Conservation (phyloP, 2,888 invertebrate species). For the Philaethria dido region DNA sequence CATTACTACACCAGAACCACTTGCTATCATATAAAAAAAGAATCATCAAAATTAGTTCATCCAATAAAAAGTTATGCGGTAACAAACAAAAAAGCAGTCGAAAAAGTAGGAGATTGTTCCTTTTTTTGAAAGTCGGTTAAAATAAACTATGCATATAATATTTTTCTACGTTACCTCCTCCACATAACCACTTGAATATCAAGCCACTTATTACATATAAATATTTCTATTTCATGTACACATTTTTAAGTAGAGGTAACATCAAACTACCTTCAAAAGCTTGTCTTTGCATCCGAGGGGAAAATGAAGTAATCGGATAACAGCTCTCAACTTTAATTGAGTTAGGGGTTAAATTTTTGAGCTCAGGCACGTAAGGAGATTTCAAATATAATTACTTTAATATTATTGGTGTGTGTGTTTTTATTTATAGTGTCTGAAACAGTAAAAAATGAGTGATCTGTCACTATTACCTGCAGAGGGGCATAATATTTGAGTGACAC, state of each 20-base stretch:
- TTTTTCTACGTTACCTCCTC: background rate
- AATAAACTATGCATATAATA: background rate
- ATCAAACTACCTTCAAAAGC: slow-evolving; percentile 39
- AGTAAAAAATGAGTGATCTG: background rate
- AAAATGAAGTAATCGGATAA: slow-evolving; percentile 46
- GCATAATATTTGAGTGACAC: no score
- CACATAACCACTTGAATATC: slow-evolving; percentile 15
- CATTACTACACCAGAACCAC: no score
- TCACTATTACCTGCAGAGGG: background rate
- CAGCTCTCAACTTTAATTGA: slow-evolving; percentile 46
- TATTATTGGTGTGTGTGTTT: background rate
- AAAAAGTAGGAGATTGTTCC: no score
- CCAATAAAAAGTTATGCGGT: no score
- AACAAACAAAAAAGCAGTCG: no score
- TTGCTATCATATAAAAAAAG: no score
- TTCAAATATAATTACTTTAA: slow-evolving; percentile 18
- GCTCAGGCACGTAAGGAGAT: slow-evolving; percentile 28
- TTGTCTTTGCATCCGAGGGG: slow-evolving; percentile 44
- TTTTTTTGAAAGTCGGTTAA: no score
- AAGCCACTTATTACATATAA: slow-evolving; percentile 25
- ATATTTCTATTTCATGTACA: slow-evolving; percentile 20
- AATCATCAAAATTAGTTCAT: no score
- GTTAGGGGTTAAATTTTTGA: slow-evolving; percentile 42
- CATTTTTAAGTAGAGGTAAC: slow-evolving; percentile 28
- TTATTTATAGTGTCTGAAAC: background rate